Base-by-base conservation (phyloP, 2,888 invertebrate genomes). In the Xanthorhoe designata region DNA sequence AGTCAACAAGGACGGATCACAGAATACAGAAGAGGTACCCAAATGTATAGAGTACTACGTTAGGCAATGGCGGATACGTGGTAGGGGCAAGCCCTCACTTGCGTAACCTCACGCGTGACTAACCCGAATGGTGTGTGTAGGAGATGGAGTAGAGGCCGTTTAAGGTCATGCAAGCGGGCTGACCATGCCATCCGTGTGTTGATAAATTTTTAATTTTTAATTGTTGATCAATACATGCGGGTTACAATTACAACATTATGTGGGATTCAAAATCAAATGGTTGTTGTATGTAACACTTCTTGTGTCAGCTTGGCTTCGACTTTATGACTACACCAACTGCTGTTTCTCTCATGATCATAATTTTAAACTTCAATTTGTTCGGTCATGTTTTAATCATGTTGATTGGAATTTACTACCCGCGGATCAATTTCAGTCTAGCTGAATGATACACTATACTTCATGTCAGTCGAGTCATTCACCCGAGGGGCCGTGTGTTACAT, bases 91-190 rank as follows among this genome's bases (percentile, higher is more conserved):
- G 78, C 83, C 85, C 80, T 76, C 76, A 76, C 78, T 85, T 83
- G 82, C 80, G 79, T 79, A 82, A 84, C 78, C 75, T 72, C 75
- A 74, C 69, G 79, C 78, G 78, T 87, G 87, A 88, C 83, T 87
- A 86, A 87, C 79, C 73, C 73, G 70, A 75, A 78, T 71, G 78
- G 78, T 72, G 76, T 78, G 82, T 76, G 82, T 83, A 82, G 78
- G 78, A 78, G 82, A 80, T 82, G 77, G 71, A 71, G 77, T 78
- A 80, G 82, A 85, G 86, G 86, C 81, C 84, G 82, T 80, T 81
- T 68, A 82, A 86, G 86, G 87, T 81, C 84, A 80, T 70, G 78
- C 75, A 71, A 79, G 78, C 80, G 79, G 78, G 70, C 73, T 65
- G 65, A 74, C 68, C 74, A 74, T 67, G 67, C 65, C 68, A 71